phyloP scores from a whole-genome alignment of 2,113 vertebrate genomes.

The Chiloscyllium plagiosum region DNA sequence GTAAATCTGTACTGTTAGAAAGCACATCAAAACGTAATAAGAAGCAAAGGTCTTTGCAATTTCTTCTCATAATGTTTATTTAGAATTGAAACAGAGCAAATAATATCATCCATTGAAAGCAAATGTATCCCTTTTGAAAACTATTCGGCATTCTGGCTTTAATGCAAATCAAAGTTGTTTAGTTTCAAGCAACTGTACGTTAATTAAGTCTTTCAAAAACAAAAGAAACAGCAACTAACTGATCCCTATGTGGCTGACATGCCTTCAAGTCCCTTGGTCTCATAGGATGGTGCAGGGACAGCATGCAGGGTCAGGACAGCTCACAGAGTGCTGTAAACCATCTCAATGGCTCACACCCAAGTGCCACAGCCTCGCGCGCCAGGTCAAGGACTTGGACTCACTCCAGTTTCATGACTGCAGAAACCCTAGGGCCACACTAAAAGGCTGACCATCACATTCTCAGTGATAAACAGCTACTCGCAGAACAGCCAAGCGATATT shows the following conservation, averaged over 20 bases:
- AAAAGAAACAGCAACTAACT: neutral
- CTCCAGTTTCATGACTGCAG: neutral
- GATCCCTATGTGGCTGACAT: neutral
- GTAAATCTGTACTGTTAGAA: neutral
- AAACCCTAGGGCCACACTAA: neutral
- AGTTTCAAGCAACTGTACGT: neutral
- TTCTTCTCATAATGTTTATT: neutral
- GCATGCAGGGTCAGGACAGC: neutral
- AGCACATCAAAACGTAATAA: neutral
- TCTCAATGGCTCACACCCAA: constrained; percentile 30
- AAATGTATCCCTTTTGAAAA: neutral
- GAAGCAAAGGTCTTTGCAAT: neutral
- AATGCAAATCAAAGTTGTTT: neutral
- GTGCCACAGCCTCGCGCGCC: constrained; percentile 2
- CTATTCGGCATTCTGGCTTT: neutral
- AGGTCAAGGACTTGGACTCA: neutral
- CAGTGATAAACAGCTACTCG: neutral
- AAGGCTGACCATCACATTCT: neutral
- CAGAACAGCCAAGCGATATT: neutral
- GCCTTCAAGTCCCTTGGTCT: constrained; percentile 3
- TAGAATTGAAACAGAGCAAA: neutral
- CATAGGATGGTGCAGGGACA: neutral
- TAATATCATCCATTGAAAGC: neutral
- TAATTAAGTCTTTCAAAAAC: neutral
- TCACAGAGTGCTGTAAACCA: neutral